Percentiles rank a stretch among this genome's conserved stretches.
These are phyloP conservation scores for Oryctes rhinoceros DNA, from an alignment of 1,140 invertebrate species.

Conservation along the genomic window DNA sequence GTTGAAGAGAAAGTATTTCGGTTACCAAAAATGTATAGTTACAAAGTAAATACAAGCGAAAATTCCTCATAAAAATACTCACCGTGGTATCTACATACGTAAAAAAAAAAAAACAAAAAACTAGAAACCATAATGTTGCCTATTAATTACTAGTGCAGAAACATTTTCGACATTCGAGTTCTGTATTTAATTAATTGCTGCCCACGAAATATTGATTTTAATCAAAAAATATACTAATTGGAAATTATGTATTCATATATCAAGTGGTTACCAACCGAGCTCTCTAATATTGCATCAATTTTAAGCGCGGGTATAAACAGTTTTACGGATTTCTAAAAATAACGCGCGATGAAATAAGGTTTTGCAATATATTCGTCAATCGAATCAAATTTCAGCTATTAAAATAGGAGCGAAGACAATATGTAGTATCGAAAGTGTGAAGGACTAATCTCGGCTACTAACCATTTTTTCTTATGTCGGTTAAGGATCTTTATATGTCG, in stretches of 20 bases:
- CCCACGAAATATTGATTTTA: neutral
- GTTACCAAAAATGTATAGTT: constrained; percentile 5
- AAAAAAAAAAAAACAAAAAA: neutral
- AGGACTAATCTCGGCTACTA: no score
- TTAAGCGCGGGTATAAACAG: neutral
- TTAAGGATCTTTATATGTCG: no score
- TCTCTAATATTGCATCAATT: constrained; percentile 14
- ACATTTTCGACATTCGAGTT: constrained; percentile 9
- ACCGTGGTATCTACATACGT: neutral
- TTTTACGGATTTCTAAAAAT: neutral
- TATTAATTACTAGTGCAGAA: constrained; percentile 19
- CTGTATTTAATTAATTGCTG: neutral
- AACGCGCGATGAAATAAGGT: neutral
- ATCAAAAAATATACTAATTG: constrained; percentile 12
- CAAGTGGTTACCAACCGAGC: neutral
- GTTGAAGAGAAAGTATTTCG: constrained; percentile 5
- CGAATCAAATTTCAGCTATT: no score
- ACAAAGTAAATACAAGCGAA: neutral
- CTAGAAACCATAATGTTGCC: constrained; percentile 10
- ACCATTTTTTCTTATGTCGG: no score
- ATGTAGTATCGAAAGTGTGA: no score
- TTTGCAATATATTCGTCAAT: neutral
- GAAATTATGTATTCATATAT: constrained; percentile 18
- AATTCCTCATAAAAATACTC: neutral
- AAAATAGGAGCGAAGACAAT: no score